Base-by-base conservation (phyloP, 2,888 invertebrate species). In the Polia nebulosa region DNA sequence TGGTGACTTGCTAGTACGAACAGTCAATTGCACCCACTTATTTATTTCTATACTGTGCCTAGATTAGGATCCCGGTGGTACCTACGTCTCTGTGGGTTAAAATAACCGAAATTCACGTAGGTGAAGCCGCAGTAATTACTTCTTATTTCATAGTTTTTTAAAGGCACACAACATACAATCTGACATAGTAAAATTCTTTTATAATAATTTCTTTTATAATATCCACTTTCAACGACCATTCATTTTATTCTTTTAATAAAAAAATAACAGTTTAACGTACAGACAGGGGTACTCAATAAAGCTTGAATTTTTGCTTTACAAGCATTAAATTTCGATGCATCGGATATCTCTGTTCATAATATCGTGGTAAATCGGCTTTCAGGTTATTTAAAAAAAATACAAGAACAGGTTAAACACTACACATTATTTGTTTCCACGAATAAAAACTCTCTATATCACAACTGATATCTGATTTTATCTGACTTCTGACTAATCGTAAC, bases 301-400 rank as follows among this genome's bases (percentile, higher is more conserved):
- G 41, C 25, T n/a, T 51, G 11, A 52, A 27, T 68, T 52, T 74
- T 76, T 59, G 29, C 55, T 68, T 45, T 41, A 63, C 32, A 47
- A 25, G 11, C 55, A 25, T 57, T 47, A 27, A 61, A 29, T 34
- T 25, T 32, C 22, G 4, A 51, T 8, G 20, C 51, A 5, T 27
- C 13, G 7, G 1, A 20, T 20, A 25, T n/a, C 13, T 41, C 13
- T 22, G 22, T 41, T 41, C 7, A 63, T 25, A 29, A 22, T 15
- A 41, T 13, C 7, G 29, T 17, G 17, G 20, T 60, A 39, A 60
- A 60, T 29, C 1, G 3, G 20, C 27, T 29, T 59, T 36, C 15
- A 20, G 56, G n/a, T 27, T 2, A 17, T 27, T n/a, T 17, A 11
- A 20, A 1, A 13, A 58, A 27, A 36, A 22, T 32, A 58, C 32